Evolutionary conservation across 2,797 vertebrate species (phyloP).

Genomic region (Scyliorhinus canicula): DNA sequence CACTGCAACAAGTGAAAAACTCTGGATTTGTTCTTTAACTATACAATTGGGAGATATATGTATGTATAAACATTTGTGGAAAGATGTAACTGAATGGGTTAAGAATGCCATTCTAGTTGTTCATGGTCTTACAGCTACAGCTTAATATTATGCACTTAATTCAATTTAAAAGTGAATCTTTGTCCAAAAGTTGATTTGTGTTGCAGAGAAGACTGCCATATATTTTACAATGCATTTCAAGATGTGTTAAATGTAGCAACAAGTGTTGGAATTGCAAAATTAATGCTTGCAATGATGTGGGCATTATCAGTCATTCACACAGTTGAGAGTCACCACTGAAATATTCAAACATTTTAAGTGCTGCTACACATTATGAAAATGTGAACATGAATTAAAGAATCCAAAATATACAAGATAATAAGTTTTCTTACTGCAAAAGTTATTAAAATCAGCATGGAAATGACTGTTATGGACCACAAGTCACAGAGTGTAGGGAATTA

Average conservation of each 20-base stretch:
- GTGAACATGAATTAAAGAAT: background rate
- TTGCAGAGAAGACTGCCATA: background rate
- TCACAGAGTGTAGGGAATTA: no score
- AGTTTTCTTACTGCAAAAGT: background rate
- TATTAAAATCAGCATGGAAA: background rate
- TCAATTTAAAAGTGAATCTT: background rate
- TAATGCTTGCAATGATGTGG: background rate
- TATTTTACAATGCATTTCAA: background rate
- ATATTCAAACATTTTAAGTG: background rate
- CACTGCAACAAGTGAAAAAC: background rate
- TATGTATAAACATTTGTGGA: no score
- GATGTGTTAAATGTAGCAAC: background rate
- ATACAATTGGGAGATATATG: background rate
- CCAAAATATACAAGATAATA: background rate
- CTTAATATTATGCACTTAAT: no score
- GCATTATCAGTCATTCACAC: background rate
- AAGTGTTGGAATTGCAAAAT: background rate
- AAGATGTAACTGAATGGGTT: background rate
- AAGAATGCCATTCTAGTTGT: background rate
- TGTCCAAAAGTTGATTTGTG: background rate
- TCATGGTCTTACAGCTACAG: background rate
- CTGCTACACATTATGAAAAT: background rate
- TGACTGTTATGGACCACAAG: background rate
- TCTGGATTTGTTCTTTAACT: background rate
- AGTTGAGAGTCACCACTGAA: background rate